Evolutionary conservation across 23 tunicate genomes (phyloP).

Genomic region (Botrylloides violaceus): DNA sequence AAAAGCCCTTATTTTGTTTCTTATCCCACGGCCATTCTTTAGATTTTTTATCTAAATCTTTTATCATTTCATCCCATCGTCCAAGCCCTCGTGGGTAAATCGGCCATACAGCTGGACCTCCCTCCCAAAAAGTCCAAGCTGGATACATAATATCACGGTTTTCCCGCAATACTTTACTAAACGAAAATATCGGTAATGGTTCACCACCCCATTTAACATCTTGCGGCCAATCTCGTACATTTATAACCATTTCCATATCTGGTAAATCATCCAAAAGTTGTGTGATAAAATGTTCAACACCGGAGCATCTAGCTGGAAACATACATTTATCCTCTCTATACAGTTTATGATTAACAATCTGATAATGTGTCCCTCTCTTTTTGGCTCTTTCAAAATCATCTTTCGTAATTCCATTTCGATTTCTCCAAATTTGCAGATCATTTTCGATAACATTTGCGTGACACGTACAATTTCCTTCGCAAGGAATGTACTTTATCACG

Average conservation of each 20-base stretch:
- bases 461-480: conserved; percentile 74
- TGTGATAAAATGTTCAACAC: conserved; percentile 86
- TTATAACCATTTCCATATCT: conserved; percentile 72
- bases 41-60: conserved; percentile 42
- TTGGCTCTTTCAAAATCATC: conserved; percentile 45
- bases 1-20: conserved; percentile 58
- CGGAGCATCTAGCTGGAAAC: conserved; percentile 80
- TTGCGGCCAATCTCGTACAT: conserved; percentile 91
- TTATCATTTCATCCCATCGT: conserved; percentile 77
- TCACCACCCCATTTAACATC: conserved; percentile 20
- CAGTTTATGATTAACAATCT: conserved; percentile 60
- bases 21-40: conserved; percentile 70
- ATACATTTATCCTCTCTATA: conserved; percentile 60
- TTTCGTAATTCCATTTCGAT: conserved; percentile 51
- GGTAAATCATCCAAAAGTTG: conserved; percentile 66
- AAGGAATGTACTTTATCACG: conserved; percentile 40
- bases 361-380: conserved; percentile 53
- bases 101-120: conserved; percentile 92
- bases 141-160: conserved; percentile 91
- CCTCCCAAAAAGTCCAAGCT: conserved; percentile 98
- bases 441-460: conserved; percentile 43
- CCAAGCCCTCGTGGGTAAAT: conserved; percentile 82
- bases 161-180: conserved; percentile 63
- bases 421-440: conserved; percentile 61
- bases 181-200: conserved; percentile 70